These are phyloP conservation scores for Temnothorax nylanderi DNA, from an alignment of 1,140 invertebrate genomes.

Conservation along the genomic window DNA sequence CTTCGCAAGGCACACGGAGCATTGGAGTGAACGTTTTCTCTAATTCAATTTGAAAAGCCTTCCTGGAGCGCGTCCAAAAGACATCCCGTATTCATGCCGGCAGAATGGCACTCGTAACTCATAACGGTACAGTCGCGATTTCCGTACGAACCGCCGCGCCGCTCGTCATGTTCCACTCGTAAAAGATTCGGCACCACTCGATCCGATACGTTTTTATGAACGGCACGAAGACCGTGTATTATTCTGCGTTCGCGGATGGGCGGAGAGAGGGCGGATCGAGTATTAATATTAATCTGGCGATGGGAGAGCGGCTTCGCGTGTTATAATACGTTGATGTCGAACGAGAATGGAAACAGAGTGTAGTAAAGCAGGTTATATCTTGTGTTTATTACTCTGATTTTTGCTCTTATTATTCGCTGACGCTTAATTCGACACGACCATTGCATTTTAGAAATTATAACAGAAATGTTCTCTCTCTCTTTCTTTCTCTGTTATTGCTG, in stretches of 20 bases:
- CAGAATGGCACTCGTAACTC: constrained; percentile 64
- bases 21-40: constrained; percentile 65
- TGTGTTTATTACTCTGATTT: constrained; percentile 38
- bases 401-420: constrained; percentile 34
- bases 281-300: constrained; percentile 52
- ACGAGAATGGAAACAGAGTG: constrained; percentile 30
- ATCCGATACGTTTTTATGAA: constrained; percentile 48
- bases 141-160: constrained; percentile 14
- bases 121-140: constrained; percentile 65
- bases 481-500: neutral
- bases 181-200: constrained; percentile 33
- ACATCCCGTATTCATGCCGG: constrained; percentile 61
- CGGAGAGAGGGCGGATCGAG: constrained; percentile 19
- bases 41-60: constrained; percentile 69
- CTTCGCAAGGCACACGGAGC: neutral
- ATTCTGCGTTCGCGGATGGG: constrained; percentile 13
- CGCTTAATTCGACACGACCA: neutral
- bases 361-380: constrained; percentile 41
- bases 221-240: constrained; percentile 8
- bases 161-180: constrained; percentile 40
- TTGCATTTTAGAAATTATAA: constrained; percentile 14
- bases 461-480: neutral
- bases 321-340: constrained; percentile 34
- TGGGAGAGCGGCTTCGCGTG: constrained; percentile 27
- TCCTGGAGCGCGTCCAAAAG: constrained; percentile 74